Evolutionary conservation across 2,113 vertebrate species (phyloP).

Genomic region (Rostratula benghalensis): DNA sequence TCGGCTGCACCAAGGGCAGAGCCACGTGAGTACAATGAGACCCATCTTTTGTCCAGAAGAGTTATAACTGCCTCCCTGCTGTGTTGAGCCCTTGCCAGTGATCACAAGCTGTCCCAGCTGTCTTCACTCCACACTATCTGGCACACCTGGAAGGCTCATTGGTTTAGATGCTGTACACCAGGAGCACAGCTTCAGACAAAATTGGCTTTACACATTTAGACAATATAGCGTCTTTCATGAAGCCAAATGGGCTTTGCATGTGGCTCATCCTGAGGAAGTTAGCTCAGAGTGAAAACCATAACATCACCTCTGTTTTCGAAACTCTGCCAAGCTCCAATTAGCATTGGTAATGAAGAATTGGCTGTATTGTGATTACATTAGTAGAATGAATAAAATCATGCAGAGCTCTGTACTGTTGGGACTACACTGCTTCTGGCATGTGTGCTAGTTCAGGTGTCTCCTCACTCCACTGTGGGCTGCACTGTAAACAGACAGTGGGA

Average conservation of each 20-base stretch:
- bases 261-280: not conserved
- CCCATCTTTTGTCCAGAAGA: not conserved
- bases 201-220: not conserved
- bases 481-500: not conserved
- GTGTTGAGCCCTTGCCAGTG: not conserved
- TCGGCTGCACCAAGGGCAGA: not conserved
- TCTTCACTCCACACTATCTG: not conserved
- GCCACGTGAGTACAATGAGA: not conserved
- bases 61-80: not conserved
- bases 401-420: not conserved
- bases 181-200: not conserved
- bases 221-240: not conserved
- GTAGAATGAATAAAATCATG: not conserved
- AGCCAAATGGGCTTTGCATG: not conserved
- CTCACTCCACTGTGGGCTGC: not conserved
- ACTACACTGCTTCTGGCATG: not conserved
- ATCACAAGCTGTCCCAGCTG: not conserved
- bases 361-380: not conserved
- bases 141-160: not conserved
- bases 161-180: not conserved
- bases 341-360: not conserved
- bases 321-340: not conserved
- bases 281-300: not conserved
- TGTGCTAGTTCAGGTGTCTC: not conserved
- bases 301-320: not conserved